A percentile compares a stretch with the other conserved stretches of the same genome.
Evolutionary conservation across 2,888 invertebrate species (phyloP).

Genomic region (Heliconius hortense): DNA sequence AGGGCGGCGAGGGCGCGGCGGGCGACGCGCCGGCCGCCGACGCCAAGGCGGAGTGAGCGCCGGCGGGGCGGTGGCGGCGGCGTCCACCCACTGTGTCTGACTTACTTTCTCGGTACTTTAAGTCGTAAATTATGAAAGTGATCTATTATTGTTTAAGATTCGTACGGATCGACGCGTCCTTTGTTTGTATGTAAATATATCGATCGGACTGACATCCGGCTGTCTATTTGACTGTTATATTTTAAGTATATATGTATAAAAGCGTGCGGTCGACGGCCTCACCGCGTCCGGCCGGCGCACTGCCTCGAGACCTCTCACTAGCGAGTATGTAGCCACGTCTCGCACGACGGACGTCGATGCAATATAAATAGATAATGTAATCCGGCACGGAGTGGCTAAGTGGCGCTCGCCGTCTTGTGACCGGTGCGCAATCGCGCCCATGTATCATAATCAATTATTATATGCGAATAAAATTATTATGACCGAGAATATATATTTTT

Average conservation of each 20-base stretch:
- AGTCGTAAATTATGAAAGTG: constrained; percentile 80
- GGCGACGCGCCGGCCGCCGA: constrained; percentile 59
- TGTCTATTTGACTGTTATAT: constrained; percentile 76
- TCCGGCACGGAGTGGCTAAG: constrained; percentile 65
- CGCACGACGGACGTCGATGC: constrained; percentile 74
- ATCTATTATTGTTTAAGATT: constrained; percentile 67
- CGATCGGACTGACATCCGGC: constrained; percentile 70
- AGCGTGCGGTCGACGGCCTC: constrained; percentile 68
- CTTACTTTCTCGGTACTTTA: constrained; percentile 74
- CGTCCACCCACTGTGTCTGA: constrained; percentile 50
- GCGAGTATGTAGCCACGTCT: constrained; percentile 78
- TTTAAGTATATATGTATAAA: constrained; percentile 70
- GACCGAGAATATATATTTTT: constrained; percentile 54
- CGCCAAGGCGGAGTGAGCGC: constrained; percentile 62
- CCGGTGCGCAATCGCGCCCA: constrained; percentile 65
- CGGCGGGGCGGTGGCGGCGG: too few relatives aligned
- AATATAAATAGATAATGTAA: constrained; percentile 77
- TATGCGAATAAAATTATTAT: constrained; percentile 81
- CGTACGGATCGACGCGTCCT: constrained; percentile 59
- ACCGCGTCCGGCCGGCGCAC: constrained; percentile 57
- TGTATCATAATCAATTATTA: constrained; percentile 82
- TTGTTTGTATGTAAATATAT: constrained; percentile 74
- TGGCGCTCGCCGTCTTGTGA: constrained; percentile 57
- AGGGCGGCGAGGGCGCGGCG: constrained; percentile 53
- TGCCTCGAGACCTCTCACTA: constrained; percentile 79